These are phyloP conservation scores for Cyrtodaria siliqua DNA, from an alignment of 2,888 invertebrate species.

Conservation along the genomic window DNA sequence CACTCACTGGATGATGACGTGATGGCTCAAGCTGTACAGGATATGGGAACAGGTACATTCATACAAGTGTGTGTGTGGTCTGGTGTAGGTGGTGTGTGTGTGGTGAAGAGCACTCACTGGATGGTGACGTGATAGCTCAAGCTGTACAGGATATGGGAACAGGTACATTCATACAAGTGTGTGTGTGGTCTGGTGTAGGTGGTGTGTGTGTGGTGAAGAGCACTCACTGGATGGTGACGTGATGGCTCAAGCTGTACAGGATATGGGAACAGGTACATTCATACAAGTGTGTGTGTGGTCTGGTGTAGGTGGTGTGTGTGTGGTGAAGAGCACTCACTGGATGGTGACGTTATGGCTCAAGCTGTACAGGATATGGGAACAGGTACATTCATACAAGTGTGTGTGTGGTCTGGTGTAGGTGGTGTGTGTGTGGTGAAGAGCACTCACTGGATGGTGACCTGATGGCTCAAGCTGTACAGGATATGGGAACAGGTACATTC, in stretches of 20 bases:
- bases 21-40: background rate
- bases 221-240: constrained; percentile 79
- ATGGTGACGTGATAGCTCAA: constrained; percentile 82
- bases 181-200: background rate
- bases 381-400: background rate
- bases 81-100: background rate
- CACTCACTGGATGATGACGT: too few relatives aligned
- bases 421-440: too few relatives aligned
- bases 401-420: background rate
- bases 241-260: constrained; percentile 81
- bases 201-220: constrained; percentile 13
- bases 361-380: background rate
- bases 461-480: background rate
- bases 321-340: too few relatives aligned
- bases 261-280: constrained; percentile 76
- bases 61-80: background rate
- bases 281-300: background rate
- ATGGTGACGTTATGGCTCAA: background rate
- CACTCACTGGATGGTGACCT: background rate
- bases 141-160: constrained; percentile 83
- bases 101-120: constrained; percentile 60
- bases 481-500: background rate
- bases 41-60: background rate
- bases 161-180: background rate
- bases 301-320: background rate